Base-by-base conservation (phyloP, 2,888 invertebrate genomes). In the Thecophora atra region DNA sequence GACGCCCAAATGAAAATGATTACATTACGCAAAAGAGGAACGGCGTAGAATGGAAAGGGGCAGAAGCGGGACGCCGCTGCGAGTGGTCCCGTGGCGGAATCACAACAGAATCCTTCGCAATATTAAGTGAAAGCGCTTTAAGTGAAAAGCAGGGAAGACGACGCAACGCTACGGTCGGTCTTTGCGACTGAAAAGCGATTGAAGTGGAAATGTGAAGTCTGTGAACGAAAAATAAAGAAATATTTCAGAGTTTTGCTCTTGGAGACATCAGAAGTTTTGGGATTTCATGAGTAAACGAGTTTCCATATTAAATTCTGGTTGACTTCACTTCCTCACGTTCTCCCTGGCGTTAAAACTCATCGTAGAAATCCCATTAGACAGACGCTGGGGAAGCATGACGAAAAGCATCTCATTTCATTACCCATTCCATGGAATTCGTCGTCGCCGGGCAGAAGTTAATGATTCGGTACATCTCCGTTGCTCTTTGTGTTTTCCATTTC, bases 21-120 rank as follows among this genome's bases (percentile, higher is more conserved):
- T 81, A 78, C 82, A 82, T 81, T 81, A 82, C 77, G 81, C 80
- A 81, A 81, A 82, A 82, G 81, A 81, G 81, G 72, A 30, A 30
- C 56, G 17, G 51, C n/a, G 21, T 56, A 42, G 56, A 54, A 24
- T 19, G 56, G 56, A 6, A 24, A 3, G 24, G 56, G 11, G 21
- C 4, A 11, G 69, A 24, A 44, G 44, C 37, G 11, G 24, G 56
- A 21, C 42, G 56, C n/a, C 56, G 19, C 44, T 24, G n/a, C 37
- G 17, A 56, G 67, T 54, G 54, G 67, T 58, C 54, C 44, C 17
- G 30, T 52, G 66, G n/a, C 19, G 28, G 51, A 8, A 26, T 11
- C 47, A n/a, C 37, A 44, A 21, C 7, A n/a, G n/a, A n/a, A 15
- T 69, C 30, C 19, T 62, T 44, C 28, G 47, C 19, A 47, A 30